Evolutionary conservation across 2,113 vertebrate species (phyloP), one percentile per base, ranked within the genome.

Genomic region (Natator depressus): DNA sequence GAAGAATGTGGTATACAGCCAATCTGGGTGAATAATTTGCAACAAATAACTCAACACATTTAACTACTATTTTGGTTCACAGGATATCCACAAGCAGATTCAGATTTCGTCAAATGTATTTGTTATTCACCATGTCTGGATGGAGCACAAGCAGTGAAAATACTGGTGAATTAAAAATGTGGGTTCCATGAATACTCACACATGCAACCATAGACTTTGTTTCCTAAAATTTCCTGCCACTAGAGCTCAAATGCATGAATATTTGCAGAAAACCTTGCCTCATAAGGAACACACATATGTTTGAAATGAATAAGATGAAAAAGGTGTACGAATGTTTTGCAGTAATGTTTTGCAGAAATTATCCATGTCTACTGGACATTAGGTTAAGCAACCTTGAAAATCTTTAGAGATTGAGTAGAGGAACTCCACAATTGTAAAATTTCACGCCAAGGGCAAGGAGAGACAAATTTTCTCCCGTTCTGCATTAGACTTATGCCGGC

Each of bases 331-430:
- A 91, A 57, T 25, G 4, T 2, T 31, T 42, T 14, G 10, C 46
- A 22, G 4, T 50, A 65, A 57, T 25, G 4, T 2, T 31, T 47
- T 14, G 12, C 35, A 22, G 4, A 57, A 65, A 46, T 82, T 10
- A 82, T 5, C 22, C 49, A n/a, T 10, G 5, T 84, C 87, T 78
- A 69, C 10, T 69, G 6, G 19, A 90, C 11, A 10, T 10, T 4
- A 93, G 93, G 82, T 89, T 54, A 65, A 89, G 8, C 25, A 82
- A 42, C 4, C 0, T 82, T 88, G 10, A n/a, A 93, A 92, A 89
- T 5, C 3, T 6, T 1, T 22, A 81, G 12, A 72, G 82, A 49
- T 50, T 25, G 2, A 65, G 3, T 85, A 57, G n/a, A 83, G 1
- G 14, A 55, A 47, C 3, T 10, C 57, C 87, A 6, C 53, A 51